Evolutionary conservation across 53 echinoderm and acorn worm species (phyloP).

Genomic region (Hippasteria phrygiana): DNA sequence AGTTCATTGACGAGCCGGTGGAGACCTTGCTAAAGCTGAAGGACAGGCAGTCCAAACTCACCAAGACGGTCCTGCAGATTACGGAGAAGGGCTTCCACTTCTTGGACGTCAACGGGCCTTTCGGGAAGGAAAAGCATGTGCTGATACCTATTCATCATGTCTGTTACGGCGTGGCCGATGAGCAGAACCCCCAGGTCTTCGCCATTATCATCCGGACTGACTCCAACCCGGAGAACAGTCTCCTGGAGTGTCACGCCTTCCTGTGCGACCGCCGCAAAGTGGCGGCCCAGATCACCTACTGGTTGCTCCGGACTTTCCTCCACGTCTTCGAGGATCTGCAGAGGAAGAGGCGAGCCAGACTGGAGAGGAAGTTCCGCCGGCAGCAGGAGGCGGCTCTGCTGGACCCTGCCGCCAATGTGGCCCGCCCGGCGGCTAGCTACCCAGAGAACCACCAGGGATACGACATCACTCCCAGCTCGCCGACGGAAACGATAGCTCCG

Average conservation of each 20-base stretch:
- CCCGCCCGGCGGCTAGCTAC: slow-evolving; percentile 17
- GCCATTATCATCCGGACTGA: slow-evolving; percentile 96
- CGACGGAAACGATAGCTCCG: slow-evolving; percentile 69
- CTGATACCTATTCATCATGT: slow-evolving; percentile 97
- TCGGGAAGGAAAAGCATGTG: slow-evolving; percentile 97
- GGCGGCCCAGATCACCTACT: slow-evolving; percentile 92
- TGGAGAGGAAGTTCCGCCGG: slow-evolving; percentile 77
- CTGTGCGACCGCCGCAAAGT: slow-evolving; percentile 85
- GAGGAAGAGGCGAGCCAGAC: slow-evolving; percentile 73
- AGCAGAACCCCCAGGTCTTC: slow-evolving; percentile 90
- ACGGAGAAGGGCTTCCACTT: slow-evolving; percentile 96
- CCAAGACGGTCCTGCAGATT: slow-evolving; percentile 82
- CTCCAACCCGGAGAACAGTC: slow-evolving; percentile 84
- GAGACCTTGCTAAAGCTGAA: slow-evolving; percentile 84
- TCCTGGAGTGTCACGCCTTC: slow-evolving; percentile 97
- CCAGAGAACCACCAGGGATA: background rate
- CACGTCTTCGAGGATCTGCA: slow-evolving; percentile 96
- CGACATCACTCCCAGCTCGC: slow-evolving; percentile 52
- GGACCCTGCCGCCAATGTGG: background rate
- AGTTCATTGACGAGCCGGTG: slow-evolving; percentile 94
- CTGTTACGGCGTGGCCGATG: slow-evolving; percentile 97
- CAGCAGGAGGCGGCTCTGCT: slow-evolving; percentile 31
- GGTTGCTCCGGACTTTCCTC: slow-evolving; percentile 93
- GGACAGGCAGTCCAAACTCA: slow-evolving; percentile 76
- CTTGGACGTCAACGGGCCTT: slow-evolving; percentile 90